Evolutionary conservation across 2,888 invertebrate species (phyloP).

Genomic region (Perizoma flavofasciatum): DNA sequence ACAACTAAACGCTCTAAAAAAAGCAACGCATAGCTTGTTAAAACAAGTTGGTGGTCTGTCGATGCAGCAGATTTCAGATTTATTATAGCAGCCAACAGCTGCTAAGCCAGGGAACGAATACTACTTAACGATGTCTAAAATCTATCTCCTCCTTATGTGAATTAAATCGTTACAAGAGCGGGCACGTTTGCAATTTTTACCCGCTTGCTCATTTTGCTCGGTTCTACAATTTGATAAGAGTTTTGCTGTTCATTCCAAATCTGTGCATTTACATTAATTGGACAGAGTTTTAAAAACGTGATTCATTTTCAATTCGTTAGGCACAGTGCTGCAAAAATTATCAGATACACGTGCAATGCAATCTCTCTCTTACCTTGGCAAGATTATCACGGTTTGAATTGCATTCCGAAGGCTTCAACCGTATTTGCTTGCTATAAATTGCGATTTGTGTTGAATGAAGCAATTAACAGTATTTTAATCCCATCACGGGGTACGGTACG

Average conservation of each 20-base stretch:
- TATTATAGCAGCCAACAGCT: too few relatives aligned
- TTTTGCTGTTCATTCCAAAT: slow-evolving; percentile 16
- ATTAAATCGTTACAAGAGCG: slow-evolving; percentile 16
- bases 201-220: slow-evolving; percentile 20
- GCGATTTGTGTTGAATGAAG: slow-evolving; percentile 47
- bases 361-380: slow-evolving; percentile 11
- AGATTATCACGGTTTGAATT: slow-evolving; percentile 25
- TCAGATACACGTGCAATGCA: slow-evolving; percentile 29
- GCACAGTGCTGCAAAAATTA: slow-evolving; percentile 25
- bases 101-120: too few relatives aligned
- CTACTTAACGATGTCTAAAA: too few relatives aligned
- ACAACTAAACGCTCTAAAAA: too few relatives aligned
- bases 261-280: slow-evolving; percentile 8
- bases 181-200: slow-evolving; percentile 21
- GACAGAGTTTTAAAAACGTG: slow-evolving; percentile 15
- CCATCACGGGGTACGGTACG: slow-evolving; percentile 43
- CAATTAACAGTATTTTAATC: slow-evolving; percentile 51
- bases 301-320: slow-evolving; percentile 20
- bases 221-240: slow-evolving; percentile 15
- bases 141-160: background rate
- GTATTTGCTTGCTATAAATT: slow-evolving; percentile 30
- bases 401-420: slow-evolving; percentile 24
- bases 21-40: too few relatives aligned
- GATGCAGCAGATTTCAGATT: too few relatives aligned
- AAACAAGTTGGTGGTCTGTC: too few relatives aligned